Percentiles rank a stretch among this genome's conserved stretches.
These are phyloP conservation scores for Lasioglossum calceatum DNA, from an alignment of 2,888 invertebrate genomes.

Conservation along the genomic window DNA sequence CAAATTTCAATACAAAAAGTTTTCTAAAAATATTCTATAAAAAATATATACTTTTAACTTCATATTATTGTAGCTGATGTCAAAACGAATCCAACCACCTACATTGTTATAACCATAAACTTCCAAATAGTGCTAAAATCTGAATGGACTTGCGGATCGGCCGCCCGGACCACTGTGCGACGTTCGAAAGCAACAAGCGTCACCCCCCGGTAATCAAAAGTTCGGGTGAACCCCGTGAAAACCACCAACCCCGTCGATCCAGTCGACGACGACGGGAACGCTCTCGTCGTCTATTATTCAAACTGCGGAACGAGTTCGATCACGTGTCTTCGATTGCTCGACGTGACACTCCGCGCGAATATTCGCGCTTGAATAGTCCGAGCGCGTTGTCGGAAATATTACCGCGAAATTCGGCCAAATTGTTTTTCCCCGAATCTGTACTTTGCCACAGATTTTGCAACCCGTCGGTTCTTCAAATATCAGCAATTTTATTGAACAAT, in stretches of 20 bases:
- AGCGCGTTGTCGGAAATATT: background rate
- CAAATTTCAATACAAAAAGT: too few relatives aligned
- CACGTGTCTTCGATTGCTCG: background rate
- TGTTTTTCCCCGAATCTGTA: background rate
- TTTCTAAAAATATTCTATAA: too few relatives aligned
- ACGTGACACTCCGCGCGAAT: background rate
- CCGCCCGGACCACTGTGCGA: background rate
- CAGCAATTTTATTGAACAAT: background rate
- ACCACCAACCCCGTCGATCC: background rate
- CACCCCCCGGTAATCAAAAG: background rate
- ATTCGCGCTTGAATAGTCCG: background rate
- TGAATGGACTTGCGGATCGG: too few relatives aligned
- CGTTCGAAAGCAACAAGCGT: constrained; percentile 1
- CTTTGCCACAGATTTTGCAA: background rate
- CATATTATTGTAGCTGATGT: too few relatives aligned
- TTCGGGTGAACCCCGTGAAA: background rate
- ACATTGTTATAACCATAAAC: too few relatives aligned
- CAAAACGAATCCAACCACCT: too few relatives aligned
- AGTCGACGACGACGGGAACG: background rate
- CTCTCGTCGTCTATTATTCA: background rate
- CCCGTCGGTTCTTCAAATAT: background rate
- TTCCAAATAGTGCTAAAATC: too few relatives aligned
- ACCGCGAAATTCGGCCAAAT: background rate
- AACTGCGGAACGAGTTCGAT: background rate
- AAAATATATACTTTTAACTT: too few relatives aligned